Base-by-base conservation (phyloP, 92 coral and sea anemone species). In the Virgularia gustaviana region DNA sequence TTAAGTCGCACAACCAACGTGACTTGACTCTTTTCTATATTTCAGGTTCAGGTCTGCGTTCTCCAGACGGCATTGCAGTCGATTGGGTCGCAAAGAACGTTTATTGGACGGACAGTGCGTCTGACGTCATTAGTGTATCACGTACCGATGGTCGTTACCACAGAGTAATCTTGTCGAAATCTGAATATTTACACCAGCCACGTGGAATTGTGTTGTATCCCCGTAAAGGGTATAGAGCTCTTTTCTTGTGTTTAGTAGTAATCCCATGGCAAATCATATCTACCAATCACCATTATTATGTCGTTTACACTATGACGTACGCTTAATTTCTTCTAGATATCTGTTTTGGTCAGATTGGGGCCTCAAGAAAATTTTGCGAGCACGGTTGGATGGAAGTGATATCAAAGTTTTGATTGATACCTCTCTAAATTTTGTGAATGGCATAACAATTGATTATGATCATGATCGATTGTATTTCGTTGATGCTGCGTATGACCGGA, bases 291-390 rank as follows among this genome's bases (percentile, higher is more conserved):
- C n/a, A n/a, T n/a, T n/a, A n/a, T n/a, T n/a, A 37, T 57, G 28
- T 16, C 32, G 31, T 7, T 19, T 57, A 16, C 19, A 24, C 28
- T n/a, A n/a, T n/a, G n/a, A n/a, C n/a, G n/a, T n/a, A n/a, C n/a
- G n/a, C n/a, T n/a, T n/a, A n/a, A n/a, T 60, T 37, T 36, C 28
- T 49, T 34, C 5, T 41, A 92, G 98, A 20, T 65, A 71, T 58
- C 19, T 92, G 57, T 89, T 86, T 75, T 92, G 98, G 98, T 41
- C 94, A 27, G 98, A 92, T 82, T 92, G 98, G 98, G 78, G 65
- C 6, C 41, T 71, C n/a, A 76, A 91, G 10, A 62, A 86, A 51
- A 82, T 92, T 36, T 89, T 87, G 39, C 78, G 88, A 18, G 83
- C 94, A 9, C 28, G 53, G 30, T 80, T 89, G 67, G 90, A 89